phyloP scores from a whole-genome alignment of 1,140 invertebrate species.

The Drosophila virilis region DNA sequence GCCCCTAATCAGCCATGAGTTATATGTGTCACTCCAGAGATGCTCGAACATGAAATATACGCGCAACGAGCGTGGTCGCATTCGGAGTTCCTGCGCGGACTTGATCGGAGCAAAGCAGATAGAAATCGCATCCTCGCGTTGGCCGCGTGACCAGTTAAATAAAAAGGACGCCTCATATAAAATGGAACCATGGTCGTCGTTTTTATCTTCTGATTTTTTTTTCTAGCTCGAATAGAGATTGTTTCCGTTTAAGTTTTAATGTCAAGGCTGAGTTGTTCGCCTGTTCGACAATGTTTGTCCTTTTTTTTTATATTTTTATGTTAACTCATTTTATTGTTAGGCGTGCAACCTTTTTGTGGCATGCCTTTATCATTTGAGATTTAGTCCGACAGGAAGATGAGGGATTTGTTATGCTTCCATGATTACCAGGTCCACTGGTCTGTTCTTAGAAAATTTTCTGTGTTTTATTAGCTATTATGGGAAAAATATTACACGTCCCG shows the following conservation, averaged over 20 bases:
- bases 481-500: conserved; percentile 68
- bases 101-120: conserved; percentile 13
- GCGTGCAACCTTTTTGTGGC: conserved; percentile 41
- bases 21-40: conserved; percentile 82
- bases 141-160: conserved; percentile 29
- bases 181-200: conserved; percentile 22
- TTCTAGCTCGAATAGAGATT: not conserved
- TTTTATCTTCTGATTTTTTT: conserved; percentile 17
- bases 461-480: conserved; percentile 81
- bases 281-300: not conserved
- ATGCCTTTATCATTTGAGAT: conserved; percentile 75
- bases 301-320: conserved; percentile 29
- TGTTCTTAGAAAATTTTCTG: conserved; percentile 52
- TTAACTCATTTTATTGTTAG: conserved; percentile 36
- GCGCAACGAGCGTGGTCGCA: conserved; percentile 57
- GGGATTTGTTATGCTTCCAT: conserved; percentile 70
- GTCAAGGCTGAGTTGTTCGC: conserved; percentile 22
- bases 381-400: conserved; percentile 69
- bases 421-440: conserved; percentile 41
- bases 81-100: not conserved
- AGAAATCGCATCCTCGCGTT: too few species aligned
- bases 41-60: conserved; percentile 77
- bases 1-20: conserved; percentile 56
- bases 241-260: conserved; percentile 23
- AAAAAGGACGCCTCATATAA: conserved; percentile 49